Conservation (phyloP, 2,888 invertebrate genomes). For the Blera fallax region DNA sequence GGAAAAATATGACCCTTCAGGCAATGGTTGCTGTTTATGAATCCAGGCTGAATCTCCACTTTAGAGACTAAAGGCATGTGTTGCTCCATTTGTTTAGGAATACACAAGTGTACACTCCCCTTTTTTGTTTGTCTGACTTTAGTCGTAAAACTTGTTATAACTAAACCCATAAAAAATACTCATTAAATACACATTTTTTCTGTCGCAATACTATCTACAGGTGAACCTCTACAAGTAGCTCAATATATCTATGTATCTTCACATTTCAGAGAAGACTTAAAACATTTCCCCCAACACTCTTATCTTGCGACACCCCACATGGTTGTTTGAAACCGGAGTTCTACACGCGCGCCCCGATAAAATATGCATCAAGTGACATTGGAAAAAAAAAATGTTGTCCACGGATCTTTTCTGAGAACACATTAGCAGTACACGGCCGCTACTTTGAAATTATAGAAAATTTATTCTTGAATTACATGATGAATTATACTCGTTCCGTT, state of each 20-base stretch:
- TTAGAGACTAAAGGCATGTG: too few relatives aligned
- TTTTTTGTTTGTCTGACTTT: too few relatives aligned
- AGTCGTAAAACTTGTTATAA: too few relatives aligned
- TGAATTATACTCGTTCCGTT: not conserved
- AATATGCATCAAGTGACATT: slow-evolving; percentile 2
- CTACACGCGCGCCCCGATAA: slow-evolving; percentile 27
- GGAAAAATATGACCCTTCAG: too few relatives aligned
- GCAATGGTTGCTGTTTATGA: too few relatives aligned
- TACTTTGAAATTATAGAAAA: not conserved
- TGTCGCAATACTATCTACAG: too few relatives aligned
- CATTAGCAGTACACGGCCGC: not conserved
- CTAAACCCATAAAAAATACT: too few relatives aligned
- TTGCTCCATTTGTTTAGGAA: too few relatives aligned
- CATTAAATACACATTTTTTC: too few relatives aligned
- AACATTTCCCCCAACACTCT: not conserved
- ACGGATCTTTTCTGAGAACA: slow-evolving; percentile 20
- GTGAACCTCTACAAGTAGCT: too few relatives aligned
- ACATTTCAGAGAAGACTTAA: not conserved
- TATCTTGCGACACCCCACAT: slow-evolving; percentile 6
- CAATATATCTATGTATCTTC: not conserved
- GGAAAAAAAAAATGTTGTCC: not conserved
- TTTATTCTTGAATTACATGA: not conserved
- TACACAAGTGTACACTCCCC: too few relatives aligned
- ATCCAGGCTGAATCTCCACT: too few relatives aligned
- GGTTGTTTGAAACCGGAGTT: slow-evolving; percentile 38